A percentile compares a stretch with the other conserved stretches of the same genome.
Evolutionary conservation across 2,888 invertebrate species (phyloP).

Genomic region (Hypercompe scribonia): DNA sequence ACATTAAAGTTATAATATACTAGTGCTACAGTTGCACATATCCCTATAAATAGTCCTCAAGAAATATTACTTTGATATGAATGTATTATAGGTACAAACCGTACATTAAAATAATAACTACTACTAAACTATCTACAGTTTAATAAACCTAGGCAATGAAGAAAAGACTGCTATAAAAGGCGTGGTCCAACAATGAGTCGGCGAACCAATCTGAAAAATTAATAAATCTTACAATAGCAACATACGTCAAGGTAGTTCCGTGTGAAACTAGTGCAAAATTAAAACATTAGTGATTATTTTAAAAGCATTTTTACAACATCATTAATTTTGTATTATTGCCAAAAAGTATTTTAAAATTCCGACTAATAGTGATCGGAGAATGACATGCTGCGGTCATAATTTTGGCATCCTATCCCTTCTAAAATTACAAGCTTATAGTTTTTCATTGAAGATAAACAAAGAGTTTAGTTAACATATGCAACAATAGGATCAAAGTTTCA

Average conservation of each 20-base stretch:
- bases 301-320: slow-evolving; percentile 33
- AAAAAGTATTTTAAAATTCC: slow-evolving; percentile 45
- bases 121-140: no score
- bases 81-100: no score
- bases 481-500: slow-evolving; percentile 29
- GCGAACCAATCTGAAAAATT: background rate
- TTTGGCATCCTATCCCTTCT: slow-evolving; percentile 36
- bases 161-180: background rate
- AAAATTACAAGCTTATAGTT: slow-evolving; percentile 7
- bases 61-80: no score
- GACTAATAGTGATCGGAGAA: slow-evolving; percentile 26
- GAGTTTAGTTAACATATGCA: slow-evolving; percentile 8
- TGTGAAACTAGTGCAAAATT: slow-evolving; percentile 1
- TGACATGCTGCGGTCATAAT: slow-evolving; percentile 30
- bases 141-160: background rate
- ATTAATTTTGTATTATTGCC: slow-evolving; percentile 38
- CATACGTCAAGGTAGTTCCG: background rate
- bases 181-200: background rate
- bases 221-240: slow-evolving; percentile 1
- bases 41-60: no score
- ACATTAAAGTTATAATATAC: no score
- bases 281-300: slow-evolving; percentile 1
- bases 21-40: no score
- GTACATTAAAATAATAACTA: no score
- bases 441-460: slow-evolving; percentile 7